Base-by-base conservation (phyloP, 2,888 invertebrate genomes). In the Seira ritae region DNA sequence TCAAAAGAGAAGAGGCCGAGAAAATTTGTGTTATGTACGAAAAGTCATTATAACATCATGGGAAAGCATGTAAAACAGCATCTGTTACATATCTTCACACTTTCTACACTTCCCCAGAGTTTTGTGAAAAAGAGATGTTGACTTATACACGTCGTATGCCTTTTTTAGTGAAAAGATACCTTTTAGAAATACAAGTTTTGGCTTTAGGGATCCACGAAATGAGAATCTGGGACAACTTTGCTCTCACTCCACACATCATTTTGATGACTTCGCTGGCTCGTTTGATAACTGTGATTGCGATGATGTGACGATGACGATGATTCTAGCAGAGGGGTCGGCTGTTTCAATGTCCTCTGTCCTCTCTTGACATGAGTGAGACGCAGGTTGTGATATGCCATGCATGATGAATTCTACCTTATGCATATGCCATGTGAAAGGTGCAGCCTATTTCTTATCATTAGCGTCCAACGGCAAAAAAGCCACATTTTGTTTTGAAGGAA, bases 41-140 rank as follows among this genome's bases (percentile, higher is more conserved):
- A 55, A 62, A 62, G 62, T 62, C 62, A 22, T 62, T 62, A 62
- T 62, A 62, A 20, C 62, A 50, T 10, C 23, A 69, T 75, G 71
- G 22, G 65, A 71, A 62, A 67, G 22, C 62, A 62, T 24, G 81
- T 76, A 73, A 67, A 71, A 55, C 17, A 76, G 75, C 81, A 81
- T 76, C 81, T 81, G 81, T 81, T 81, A 81, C 72, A 20, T 72
- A 70, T 60, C 70, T 50, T 42, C 70, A 62, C 62, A 62, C 19
- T 71, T 72, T 12, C 71, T 60, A n/a, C n/a, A n/a, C n/a, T n/a
- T n/a, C n/a, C 10, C 62, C 12, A 2, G 10, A 62, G 20, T 62
- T 19, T 22, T n/a, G 50, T 2, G 20, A 62, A 62, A 19, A 62
- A 62, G 22, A 22, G 20, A 62, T 62, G 62, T n/a, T 62, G 19